Conservation (phyloP, 2,888 invertebrate genomes). For the Sesia apiformis region DNA sequence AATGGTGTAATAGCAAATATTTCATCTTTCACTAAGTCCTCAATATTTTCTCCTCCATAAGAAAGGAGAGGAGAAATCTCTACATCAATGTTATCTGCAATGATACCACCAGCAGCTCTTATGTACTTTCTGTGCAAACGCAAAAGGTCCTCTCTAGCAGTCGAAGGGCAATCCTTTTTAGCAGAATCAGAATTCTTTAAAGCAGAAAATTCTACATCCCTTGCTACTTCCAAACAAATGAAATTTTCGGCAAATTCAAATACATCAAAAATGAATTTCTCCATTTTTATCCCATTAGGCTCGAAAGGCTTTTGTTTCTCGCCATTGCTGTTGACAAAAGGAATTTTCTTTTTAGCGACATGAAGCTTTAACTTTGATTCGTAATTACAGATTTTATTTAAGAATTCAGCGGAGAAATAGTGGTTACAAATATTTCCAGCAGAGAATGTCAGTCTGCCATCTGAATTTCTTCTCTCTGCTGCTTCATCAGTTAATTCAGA, state of each 20-base stretch:
- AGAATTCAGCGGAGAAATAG: constrained; percentile 92
- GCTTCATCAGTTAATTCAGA: constrained; percentile 94
- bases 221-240: constrained; percentile 92
- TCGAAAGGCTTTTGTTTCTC: constrained; percentile 82
- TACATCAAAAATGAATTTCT: constrained; percentile 99
- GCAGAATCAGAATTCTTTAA: constrained; percentile 93
- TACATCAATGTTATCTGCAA: constrained; percentile 78
- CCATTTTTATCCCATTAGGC: constrained; percentile 98
- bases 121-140: constrained; percentile 86
- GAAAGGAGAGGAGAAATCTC: constrained; percentile 95
- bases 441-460: constrained; percentile 90
- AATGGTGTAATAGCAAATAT: constrained; percentile 79
- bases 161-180: constrained; percentile 93
- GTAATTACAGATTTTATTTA: constrained; percentile 82
- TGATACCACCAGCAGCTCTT: constrained; percentile 85
- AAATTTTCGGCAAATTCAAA: constrained; percentile 94
- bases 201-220: constrained; percentile 97
- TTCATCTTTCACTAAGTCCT: constrained; percentile 77
- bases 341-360: constrained; percentile 98
- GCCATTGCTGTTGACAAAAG: constrained; percentile 84
- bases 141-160: constrained; percentile 86
- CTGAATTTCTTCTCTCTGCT: constrained; percentile 83
- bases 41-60: constrained; percentile 91
- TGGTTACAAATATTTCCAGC: constrained; percentile 99
- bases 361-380: constrained; percentile 90